A percentile compares a stretch with the other conserved stretches of the same genome.
These are phyloP conservation scores for Cheilinus undulatus DNA, from an alignment of 2,113 vertebrate genomes.

Conservation along the genomic window DNA sequence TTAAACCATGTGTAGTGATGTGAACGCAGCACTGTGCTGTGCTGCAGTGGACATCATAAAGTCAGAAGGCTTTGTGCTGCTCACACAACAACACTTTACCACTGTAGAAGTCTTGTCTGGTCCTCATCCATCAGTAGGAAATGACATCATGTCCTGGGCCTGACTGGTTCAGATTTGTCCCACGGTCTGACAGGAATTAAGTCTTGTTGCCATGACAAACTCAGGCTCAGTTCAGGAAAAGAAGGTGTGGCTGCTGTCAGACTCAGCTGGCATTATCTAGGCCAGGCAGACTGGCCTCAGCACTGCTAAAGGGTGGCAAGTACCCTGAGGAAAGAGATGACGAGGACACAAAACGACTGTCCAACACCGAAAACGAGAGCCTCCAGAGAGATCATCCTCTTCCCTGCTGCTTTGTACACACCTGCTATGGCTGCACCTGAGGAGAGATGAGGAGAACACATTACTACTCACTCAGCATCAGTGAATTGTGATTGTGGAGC, in stretches of 20 bases:
- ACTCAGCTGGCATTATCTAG: not conserved
- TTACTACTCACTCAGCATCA: no score
- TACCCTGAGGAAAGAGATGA: slow-evolving; percentile 93
- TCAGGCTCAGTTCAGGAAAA: not conserved
- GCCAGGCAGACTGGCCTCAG: not conserved
- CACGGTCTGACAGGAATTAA: not conserved
- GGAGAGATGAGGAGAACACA: slow-evolving; percentile 5
- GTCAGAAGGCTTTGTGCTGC: slow-evolving; percentile 5
- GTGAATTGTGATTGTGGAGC: no score
- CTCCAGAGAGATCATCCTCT: slow-evolving; percentile 93
- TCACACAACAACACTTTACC: slow-evolving; percentile 3
- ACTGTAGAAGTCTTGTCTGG: not conserved
- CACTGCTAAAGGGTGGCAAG: slow-evolving; percentile 92
- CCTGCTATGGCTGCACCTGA: slow-evolving; percentile 96
- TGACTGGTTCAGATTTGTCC: not conserved
- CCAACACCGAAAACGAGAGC: slow-evolving; percentile 94
- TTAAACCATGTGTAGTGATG: slow-evolving; percentile 9
- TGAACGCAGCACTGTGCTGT: slow-evolving; percentile 13
- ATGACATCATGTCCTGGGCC: slow-evolving; percentile 32
- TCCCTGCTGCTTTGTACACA: slow-evolving; percentile 95
- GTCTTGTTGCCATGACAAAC: not conserved
- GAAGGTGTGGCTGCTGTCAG: not conserved
- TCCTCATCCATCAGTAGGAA: slow-evolving; percentile 21
- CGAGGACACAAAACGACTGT: slow-evolving; percentile 92
- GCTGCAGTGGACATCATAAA: slow-evolving; percentile 2